Evolutionary conservation across 1,140 invertebrate species (phyloP).

Genomic region (Neocloeon triangulifer): DNA sequence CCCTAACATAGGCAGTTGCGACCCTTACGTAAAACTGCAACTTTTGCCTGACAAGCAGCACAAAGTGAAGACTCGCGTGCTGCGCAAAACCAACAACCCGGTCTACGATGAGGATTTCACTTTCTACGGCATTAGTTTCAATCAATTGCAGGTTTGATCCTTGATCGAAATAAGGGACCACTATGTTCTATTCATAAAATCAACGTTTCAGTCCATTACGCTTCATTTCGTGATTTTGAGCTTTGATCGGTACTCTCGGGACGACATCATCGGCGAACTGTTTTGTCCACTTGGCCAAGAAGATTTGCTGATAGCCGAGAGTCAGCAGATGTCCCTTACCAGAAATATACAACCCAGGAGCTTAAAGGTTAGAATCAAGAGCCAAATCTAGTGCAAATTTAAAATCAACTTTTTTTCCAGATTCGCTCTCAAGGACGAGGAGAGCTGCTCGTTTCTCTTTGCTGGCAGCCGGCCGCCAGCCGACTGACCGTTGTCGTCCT

Average conservation of each 20-base stretch:
- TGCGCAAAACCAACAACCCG: constrained; percentile 77
- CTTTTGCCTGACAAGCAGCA: constrained; percentile 85
- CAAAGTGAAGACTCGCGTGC: constrained; percentile 81
- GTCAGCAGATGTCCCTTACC: constrained; percentile 45
- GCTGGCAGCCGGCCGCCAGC: constrained; percentile 81
- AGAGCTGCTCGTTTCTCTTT: constrained; percentile 74
- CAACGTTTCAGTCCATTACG: constrained; percentile 39
- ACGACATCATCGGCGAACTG: constrained; percentile 95
- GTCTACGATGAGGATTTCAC: constrained; percentile 94
- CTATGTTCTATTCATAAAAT: too few relatives aligned
- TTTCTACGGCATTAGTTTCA: constrained; percentile 73
- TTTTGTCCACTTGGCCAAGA: constrained; percentile 59
- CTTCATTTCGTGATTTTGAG: constrained; percentile 87
- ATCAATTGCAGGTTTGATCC: constrained; percentile 39
- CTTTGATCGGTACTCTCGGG: constrained; percentile 90
- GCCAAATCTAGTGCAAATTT: background rate
- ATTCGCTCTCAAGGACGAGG: constrained; percentile 71
- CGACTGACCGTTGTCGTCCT: constrained; percentile 74
- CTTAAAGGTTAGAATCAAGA: constrained; percentile 39
- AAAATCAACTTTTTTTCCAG: constrained; percentile 19
- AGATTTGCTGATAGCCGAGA: constrained; percentile 50
- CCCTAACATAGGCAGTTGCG: constrained; percentile 30
- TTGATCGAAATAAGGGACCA: too few relatives aligned
- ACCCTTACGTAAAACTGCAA: constrained; percentile 89
- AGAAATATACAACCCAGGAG: constrained; percentile 69